A percentile compares a stretch with the other conserved stretches of the same genome.
phyloP scores from a whole-genome alignment of 2,797 vertebrate species.

The Poecile montanus region DNA sequence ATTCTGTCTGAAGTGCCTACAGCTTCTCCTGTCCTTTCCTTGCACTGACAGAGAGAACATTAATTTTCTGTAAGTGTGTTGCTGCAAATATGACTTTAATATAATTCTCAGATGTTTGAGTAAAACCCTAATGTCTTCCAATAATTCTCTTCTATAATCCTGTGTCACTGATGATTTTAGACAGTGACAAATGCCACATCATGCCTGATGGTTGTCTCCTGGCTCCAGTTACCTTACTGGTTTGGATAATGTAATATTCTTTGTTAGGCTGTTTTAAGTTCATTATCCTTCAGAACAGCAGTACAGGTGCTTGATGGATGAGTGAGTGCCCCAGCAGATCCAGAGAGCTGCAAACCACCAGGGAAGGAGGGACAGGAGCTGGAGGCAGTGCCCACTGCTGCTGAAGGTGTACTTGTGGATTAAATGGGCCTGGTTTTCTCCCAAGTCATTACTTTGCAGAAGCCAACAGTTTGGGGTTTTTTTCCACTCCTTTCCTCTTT shows the following conservation, averaged over 20 bases:
- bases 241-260: slow-evolving; percentile 31
- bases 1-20: slow-evolving; percentile 29
- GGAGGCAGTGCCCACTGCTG: background rate
- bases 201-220: background rate
- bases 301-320: background rate
- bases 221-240: slow-evolving; percentile 36
- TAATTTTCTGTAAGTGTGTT: slow-evolving; percentile 67
- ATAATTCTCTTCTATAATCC: slow-evolving; percentile 57
- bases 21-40: slow-evolving; percentile 30
- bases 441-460: background rate
- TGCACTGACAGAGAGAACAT: slow-evolving; percentile 31
- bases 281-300: background rate
- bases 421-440: fast-evolving
- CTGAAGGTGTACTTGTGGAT: background rate
- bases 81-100: slow-evolving; percentile 69
- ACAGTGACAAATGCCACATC: slow-evolving; percentile 51
- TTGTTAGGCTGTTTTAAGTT: slow-evolving; percentile 39
- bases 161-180: slow-evolving; percentile 44
- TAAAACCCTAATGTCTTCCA: slow-evolving; percentile 64
- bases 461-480: background rate
- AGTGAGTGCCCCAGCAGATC: background rate
- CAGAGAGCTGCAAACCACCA: background rate
- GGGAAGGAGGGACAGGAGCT: background rate
- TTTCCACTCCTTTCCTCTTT: background rate
- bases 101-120: slow-evolving; percentile 64